phyloP scores from a whole-genome alignment of 1,140 invertebrate species.

The Choristoneura fumiferana region DNA sequence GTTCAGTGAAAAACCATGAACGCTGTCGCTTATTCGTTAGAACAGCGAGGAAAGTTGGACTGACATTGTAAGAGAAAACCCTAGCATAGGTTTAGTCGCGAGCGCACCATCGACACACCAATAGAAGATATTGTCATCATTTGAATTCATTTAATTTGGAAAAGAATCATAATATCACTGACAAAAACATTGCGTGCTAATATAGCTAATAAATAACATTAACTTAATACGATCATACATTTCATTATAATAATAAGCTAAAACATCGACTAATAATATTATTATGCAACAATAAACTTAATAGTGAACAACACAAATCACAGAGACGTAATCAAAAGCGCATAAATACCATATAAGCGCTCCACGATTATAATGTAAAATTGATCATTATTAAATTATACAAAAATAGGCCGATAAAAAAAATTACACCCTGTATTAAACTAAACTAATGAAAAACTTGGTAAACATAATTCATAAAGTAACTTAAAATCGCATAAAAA shows the following conservation, averaged over 20 bases:
- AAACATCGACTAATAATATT: constrained; percentile 32
- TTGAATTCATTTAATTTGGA: background rate
- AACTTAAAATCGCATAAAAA: background rate
- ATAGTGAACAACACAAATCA: constrained; percentile 49
- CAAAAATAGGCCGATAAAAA: constrained; percentile 18
- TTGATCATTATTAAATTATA: background rate
- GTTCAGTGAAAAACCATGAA: no score
- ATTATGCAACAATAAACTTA: constrained; percentile 48
- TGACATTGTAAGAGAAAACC: no score
- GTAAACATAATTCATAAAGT: background rate
- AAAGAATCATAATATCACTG: constrained; percentile 2
- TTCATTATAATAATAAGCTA: constrained; percentile 25
- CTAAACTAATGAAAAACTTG: background rate
- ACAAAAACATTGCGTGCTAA: constrained; percentile 17
- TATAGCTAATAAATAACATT: constrained; percentile 14
- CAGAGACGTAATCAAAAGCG: constrained; percentile 39
- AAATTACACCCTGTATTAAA: constrained; percentile 1
- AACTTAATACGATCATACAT: constrained; percentile 6
- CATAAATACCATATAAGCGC: constrained; percentile 26
- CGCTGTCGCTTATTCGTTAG: no score
- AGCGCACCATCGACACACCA: background rate
- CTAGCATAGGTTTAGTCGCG: no score
- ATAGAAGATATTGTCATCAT: constrained; percentile 30
- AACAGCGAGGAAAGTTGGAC: no score
- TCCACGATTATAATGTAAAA: background rate